phyloP scores from a whole-genome alignment of 1,140 invertebrate species.

The Drosophila simulans region DNA sequence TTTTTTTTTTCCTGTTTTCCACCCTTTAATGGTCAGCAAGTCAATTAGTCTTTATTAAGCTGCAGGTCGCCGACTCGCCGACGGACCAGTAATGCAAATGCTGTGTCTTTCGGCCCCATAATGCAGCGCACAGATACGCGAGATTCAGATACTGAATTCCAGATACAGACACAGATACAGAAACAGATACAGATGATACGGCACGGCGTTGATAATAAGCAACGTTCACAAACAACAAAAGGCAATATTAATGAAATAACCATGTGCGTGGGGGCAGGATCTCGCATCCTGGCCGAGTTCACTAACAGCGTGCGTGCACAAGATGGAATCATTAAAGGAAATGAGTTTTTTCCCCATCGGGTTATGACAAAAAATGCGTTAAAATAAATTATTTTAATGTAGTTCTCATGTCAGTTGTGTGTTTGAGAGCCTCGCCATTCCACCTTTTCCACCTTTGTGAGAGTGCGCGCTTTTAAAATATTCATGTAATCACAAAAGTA shows the following conservation, averaged over 20 bases:
- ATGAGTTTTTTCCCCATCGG: constrained; percentile 82
- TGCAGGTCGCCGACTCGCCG: constrained; percentile 29
- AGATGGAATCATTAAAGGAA: constrained; percentile 84
- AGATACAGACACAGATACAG: constrained; percentile 43
- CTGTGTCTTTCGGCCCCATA: constrained; percentile 72
- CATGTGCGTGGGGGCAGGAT: constrained; percentile 67
- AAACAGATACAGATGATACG: constrained; percentile 60
- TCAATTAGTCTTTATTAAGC: constrained; percentile 82
- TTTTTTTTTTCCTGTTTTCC: not conserved
- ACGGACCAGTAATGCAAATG: constrained; percentile 73
- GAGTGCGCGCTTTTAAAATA: constrained; percentile 76
- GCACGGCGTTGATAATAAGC: constrained; percentile 77
- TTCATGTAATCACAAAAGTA: constrained; percentile 84
- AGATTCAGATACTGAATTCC: constrained; percentile 23
- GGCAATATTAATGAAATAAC: constrained; percentile 83
- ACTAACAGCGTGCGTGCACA: constrained; percentile 66
- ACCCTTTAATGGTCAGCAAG: constrained; percentile 62
- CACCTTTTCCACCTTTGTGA: constrained; percentile 23
- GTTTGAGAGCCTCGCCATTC: constrained; percentile 21
- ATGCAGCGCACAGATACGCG: constrained; percentile 52
- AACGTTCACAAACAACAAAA: constrained; percentile 83
- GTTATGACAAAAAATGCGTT: constrained; percentile 83
- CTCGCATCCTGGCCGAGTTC: constrained; percentile 29
- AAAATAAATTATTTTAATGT: constrained; percentile 84
- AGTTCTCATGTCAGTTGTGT: constrained; percentile 75